Conservation (phyloP, 2,113 vertebrate genomes). For the Phyllopteryx taeniolatus region DNA sequence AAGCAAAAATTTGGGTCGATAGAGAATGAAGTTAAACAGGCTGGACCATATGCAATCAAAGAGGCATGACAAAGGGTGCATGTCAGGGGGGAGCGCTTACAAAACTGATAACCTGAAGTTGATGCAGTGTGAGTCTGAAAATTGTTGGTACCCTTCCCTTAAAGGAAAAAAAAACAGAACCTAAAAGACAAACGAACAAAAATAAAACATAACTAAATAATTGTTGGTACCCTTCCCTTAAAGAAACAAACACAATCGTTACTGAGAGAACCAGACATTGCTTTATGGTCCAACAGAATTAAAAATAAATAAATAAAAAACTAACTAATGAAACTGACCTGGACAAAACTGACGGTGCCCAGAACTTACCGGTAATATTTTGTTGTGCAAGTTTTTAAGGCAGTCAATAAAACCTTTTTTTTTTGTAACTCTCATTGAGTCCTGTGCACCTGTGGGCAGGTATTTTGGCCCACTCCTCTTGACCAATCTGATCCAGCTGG, state of each 20-base stretch:
- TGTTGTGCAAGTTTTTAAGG: no score
- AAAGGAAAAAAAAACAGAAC: not conserved
- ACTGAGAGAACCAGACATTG: not conserved
- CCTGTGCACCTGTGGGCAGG: not conserved
- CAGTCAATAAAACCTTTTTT: not conserved
- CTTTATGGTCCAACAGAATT: not conserved
- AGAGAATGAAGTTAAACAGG: conserved; percentile 61
- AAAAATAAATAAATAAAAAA: no score
- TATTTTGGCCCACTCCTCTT: not conserved
- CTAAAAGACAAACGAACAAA: no score
- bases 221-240: not conserved
- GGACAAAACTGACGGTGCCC: no score
- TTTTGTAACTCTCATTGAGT: not conserved
- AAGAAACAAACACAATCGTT: not conserved
- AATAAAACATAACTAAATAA: not conserved
- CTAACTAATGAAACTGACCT: no score
- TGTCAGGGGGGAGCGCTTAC: not conserved
- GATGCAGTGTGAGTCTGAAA: not conserved
- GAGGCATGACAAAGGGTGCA: not conserved
- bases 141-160: not conserved
- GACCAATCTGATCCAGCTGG: not conserved
- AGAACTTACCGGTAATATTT: no score
- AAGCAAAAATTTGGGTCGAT: not conserved
- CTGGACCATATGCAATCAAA: conserved; percentile 24
- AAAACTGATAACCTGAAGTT: not conserved